These are phyloP conservation scores for Eupithecia vulgata DNA, from an alignment of 2,888 invertebrate genomes.

Conservation along the genomic window DNA sequence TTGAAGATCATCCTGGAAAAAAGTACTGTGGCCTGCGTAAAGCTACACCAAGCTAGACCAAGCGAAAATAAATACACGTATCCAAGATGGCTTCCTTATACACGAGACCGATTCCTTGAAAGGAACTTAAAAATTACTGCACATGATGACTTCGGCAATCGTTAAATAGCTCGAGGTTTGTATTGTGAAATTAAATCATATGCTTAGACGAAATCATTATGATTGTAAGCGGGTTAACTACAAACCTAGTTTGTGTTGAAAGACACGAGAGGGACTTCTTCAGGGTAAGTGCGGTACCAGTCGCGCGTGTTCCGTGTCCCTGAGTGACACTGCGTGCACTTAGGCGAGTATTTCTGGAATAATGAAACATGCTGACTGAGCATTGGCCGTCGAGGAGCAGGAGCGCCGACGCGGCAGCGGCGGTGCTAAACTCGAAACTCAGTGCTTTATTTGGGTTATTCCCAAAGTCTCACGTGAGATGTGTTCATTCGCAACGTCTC, in stretches of 20 bases:
- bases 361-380: too few species aligned
- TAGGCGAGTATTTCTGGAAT: neutral
- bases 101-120: slow-evolving; percentile 89
- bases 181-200: neutral
- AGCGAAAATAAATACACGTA: slow-evolving; percentile 92
- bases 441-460: too few species aligned
- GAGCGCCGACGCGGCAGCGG: too few species aligned
- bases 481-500: too few species aligned
- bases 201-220: neutral
- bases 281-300: neutral
- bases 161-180: slow-evolving; percentile 86
- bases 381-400: too few species aligned
- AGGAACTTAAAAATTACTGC: slow-evolving; percentile 90
- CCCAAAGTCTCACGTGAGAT: too few species aligned
- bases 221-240: neutral
- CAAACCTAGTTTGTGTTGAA: neutral
- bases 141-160: slow-evolving; percentile 88
- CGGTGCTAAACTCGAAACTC: too few species aligned
- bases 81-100: slow-evolving; percentile 91
- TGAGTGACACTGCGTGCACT: neutral
- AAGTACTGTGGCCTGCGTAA: slow-evolving; percentile 87
- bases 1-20: slow-evolving; percentile 90
- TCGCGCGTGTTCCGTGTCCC: neutral
- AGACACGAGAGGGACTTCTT: neutral
- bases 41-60: slow-evolving; percentile 89